Percentiles rank a stretch among this genome's conserved stretches.
phyloP scores from a whole-genome alignment of 2,888 invertebrate species.

The Catocala nupta region DNA sequence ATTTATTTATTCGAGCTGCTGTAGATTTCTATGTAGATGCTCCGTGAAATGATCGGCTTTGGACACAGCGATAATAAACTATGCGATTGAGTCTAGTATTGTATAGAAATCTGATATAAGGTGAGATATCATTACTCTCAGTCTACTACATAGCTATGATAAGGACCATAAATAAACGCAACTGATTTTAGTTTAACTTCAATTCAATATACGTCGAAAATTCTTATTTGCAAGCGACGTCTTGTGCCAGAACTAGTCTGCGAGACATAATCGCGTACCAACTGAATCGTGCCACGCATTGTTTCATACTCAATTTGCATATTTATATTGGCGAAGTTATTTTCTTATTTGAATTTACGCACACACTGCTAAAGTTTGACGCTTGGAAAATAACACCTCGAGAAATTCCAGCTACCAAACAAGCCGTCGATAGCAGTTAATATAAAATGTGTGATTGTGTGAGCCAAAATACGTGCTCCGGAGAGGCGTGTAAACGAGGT shows the following conservation, averaged over 20 bases:
- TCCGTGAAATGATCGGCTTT: too few species aligned
- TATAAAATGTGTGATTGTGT: slow-evolving; percentile 47
- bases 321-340: slow-evolving; percentile 45
- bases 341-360: slow-evolving; percentile 44
- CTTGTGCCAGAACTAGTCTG: slow-evolving; percentile 9
- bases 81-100: too few species aligned
- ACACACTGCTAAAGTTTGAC: slow-evolving; percentile 34
- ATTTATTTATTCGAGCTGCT: too few species aligned
- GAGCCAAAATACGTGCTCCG: slow-evolving; percentile 38
- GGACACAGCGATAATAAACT: too few species aligned
- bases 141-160: too few species aligned
- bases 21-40: too few species aligned
- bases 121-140: too few species aligned
- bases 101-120: too few species aligned
- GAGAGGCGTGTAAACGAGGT: slow-evolving; percentile 41
- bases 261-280: slow-evolving; percentile 9
- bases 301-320: slow-evolving; percentile 41
- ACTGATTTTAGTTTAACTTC: too few species aligned
- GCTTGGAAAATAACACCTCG: slow-evolving; percentile 31
- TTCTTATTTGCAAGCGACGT: not conserved
- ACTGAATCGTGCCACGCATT: slow-evolving; percentile 23
- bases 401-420: slow-evolving; percentile 23
- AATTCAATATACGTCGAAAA: not conserved
- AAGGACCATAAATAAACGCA: too few species aligned
- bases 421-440: slow-evolving; percentile 41